Evolutionary conservation across 2,113 vertebrate genomes (phyloP), one percentile per base, ranked within the genome.

Genomic region (Stomatorhinus ivindoensis): DNA sequence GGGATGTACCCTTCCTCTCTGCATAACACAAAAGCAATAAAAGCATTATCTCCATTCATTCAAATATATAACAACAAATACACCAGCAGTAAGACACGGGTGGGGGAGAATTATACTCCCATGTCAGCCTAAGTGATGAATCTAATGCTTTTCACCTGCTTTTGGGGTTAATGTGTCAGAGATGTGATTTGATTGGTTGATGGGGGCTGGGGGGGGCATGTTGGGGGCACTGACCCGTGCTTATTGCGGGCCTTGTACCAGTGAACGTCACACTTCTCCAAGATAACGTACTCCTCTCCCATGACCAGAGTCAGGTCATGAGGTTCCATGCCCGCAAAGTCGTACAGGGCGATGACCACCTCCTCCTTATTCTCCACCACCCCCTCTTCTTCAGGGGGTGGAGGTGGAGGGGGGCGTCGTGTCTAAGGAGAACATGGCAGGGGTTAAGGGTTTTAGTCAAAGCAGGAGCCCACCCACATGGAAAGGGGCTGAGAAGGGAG

Each of bases 1-100:
- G 98, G 98, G 90, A 99, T 97, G 94, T 98, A 99, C 8, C 98
- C 98, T 93, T 97, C 96, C 88, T 95, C 94, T 27, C 98, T 99
- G 91, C 3, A 51, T 31, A 73, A 89, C 15, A 58, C 7, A 55
- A 88, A 87, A 44, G 48, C 48, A 92, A 82, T 90, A 8, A 88
- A 44, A 84, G 19, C 39, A n/a, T n/a, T n/a, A 47, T 21, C 39
- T 24, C 9, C 21, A 47, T 44, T 19, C 15, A 47, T 11, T 46
- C 3, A 13, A 84, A 80, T 19, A 17, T 42, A 80, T 19, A n/a
- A 39, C 1, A 35, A 15, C 69, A n/a, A 35, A 76, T 39, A 13
- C 15, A 42, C 19, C 2, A 80, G 73, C 61, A 31, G 61, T 27
- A 69, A 4, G 11, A 27, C 61, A 27, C n/a, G 0, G 10, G n/a